Evolutionary conservation across 2,113 vertebrate genomes (phyloP).

Genomic region (Rallus limicola): DNA sequence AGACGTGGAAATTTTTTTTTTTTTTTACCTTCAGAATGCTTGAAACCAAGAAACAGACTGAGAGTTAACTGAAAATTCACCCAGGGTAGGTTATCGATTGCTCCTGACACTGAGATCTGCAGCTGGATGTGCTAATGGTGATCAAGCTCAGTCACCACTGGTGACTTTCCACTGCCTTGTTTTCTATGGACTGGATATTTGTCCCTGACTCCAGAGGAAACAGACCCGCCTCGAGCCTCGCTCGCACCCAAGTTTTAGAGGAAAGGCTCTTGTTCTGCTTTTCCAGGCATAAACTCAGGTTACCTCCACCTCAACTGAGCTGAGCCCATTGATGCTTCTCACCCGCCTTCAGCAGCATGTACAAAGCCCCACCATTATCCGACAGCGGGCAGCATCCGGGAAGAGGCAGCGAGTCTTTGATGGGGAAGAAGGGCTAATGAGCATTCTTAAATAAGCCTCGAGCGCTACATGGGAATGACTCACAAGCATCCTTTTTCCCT

Average conservation of each 20-base stretch:
- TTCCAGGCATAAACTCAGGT: background rate
- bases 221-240: background rate
- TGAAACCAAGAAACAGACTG: background rate
- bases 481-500: background rate
- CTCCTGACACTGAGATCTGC: background rate
- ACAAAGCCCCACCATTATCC: background rate
- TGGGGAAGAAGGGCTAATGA: background rate
- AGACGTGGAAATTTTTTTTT: background rate
- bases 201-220: background rate
- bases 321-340: fast-evolving
- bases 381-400: background rate
- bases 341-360: background rate
- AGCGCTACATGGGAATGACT: background rate
- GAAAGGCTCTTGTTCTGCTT: background rate
- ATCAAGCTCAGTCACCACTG: fast-evolving
- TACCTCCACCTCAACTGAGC: background rate
- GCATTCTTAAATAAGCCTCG: background rate
- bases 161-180: background rate
- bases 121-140: background rate
- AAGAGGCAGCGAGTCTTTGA: background rate
- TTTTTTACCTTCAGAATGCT: too few relatives aligned
- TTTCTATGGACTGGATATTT: background rate
- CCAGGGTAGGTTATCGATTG: background rate
- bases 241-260: background rate
- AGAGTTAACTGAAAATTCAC: background rate